A percentile compares a stretch with the other conserved stretches of the same genome.
These are phyloP conservation scores for Muricea muricata DNA, from an alignment of 92 coral and sea anemone genomes.

Conservation along the genomic window DNA sequence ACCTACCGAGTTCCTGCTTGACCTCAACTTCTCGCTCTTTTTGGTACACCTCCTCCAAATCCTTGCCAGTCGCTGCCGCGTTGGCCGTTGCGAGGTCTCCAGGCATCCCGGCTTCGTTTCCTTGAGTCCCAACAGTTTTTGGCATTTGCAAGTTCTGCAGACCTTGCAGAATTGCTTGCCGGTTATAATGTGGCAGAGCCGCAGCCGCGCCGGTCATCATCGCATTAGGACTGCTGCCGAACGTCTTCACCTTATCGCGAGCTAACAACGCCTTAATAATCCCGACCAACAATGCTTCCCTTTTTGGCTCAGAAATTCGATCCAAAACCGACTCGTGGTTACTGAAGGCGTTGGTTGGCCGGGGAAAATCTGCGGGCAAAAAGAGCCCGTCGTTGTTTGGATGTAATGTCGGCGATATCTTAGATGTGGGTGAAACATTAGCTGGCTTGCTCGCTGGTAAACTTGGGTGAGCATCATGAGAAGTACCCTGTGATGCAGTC, in stretches of 20 bases:
- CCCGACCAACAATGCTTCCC: constrained; percentile 26
- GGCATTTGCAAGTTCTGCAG: constrained; percentile 31
- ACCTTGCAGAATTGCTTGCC: constrained; percentile 30
- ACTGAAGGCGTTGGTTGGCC: constrained; percentile 20
- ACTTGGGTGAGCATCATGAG: not conserved
- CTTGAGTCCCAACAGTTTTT: not conserved
- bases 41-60: constrained; percentile 22
- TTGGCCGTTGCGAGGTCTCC: not conserved
- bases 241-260: constrained; percentile 2
- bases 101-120: not conserved
- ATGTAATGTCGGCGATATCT: not conserved
- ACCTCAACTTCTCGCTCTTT: constrained; percentile 14
- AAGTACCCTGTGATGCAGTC: not conserved
- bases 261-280: constrained; percentile 30
- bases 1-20: constrained; percentile 34
- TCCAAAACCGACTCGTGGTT: constrained; percentile 27
- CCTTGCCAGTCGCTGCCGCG: not conserved
- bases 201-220: not conserved
- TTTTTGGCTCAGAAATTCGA: constrained; percentile 18
- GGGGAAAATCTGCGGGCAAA: not conserved
- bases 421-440: not conserved
- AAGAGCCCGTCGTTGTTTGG: not conserved
- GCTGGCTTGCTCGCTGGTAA: not conserved
- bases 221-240: not conserved
- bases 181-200: constrained; percentile 6